phyloP scores from a whole-genome alignment of 2,797 vertebrate genomes.

The Paratrypauchen microcephalus region DNA sequence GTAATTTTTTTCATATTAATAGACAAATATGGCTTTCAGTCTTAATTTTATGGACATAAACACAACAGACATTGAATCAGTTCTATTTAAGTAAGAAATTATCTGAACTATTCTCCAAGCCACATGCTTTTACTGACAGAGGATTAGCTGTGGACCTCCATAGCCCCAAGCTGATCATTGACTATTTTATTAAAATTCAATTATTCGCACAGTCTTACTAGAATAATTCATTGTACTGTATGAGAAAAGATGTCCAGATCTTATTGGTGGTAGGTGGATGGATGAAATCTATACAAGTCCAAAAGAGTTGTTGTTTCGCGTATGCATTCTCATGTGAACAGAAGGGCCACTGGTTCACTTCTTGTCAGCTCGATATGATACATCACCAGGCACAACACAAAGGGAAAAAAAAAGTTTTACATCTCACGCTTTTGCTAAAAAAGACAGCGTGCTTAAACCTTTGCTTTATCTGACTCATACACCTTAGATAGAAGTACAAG shows the following conservation, averaged over 20 bases:
- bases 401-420: constrained; percentile 61
- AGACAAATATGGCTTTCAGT: neutral
- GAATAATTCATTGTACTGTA: neutral
- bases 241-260: constrained; percentile 1
- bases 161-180: neutral
- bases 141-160: neutral
- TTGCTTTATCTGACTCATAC: constrained; percentile 69
- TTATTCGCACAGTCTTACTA: neutral
- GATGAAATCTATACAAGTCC: constrained; percentile 51
- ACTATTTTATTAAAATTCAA: neutral
- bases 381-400: constrained; percentile 59
- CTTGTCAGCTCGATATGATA: constrained; percentile 68
- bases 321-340: constrained; percentile 53
- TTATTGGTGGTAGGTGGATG: constrained; percentile 49
- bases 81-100: no score
- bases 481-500: constrained; percentile 61
- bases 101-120: neutral
- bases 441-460: constrained; percentile 68
- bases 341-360: constrained; percentile 64
- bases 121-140: neutral
- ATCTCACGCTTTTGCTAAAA: constrained; percentile 69
- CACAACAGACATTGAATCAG: no score
- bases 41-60: no score
- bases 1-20: no score
- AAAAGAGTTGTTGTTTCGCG: constrained; percentile 48